Percentiles rank a stretch among this genome's conserved stretches.
Conservation (phyloP, 2,113 vertebrate genomes). For the Gymnobelideus leadbeateri region DNA sequence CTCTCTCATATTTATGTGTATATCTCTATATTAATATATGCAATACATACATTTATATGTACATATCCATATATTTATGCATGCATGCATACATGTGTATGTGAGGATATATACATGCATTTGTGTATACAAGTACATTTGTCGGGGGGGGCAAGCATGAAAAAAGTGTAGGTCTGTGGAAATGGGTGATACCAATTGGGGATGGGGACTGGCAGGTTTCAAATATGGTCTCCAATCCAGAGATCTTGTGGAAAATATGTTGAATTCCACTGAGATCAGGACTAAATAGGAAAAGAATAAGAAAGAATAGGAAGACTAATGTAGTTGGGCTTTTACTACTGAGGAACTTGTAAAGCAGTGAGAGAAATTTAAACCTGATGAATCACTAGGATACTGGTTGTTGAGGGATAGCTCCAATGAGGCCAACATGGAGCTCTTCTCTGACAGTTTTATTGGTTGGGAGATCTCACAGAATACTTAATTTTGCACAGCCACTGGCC, state of each 20-base stretch:
- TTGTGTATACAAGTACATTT: too few relatives aligned
- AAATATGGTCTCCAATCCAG: background rate
- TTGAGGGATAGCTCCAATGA: background rate
- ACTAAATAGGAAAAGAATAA: background rate
- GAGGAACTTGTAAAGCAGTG: background rate
- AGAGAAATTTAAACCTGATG: background rate
- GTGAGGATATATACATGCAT: too few relatives aligned
- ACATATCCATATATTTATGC: too few relatives aligned
- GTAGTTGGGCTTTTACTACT: background rate
- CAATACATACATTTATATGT: too few relatives aligned
- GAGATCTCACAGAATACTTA: background rate
- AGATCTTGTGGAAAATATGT: background rate
- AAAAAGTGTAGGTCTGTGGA: background rate
- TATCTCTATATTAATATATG: too few relatives aligned
- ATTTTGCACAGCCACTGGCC: background rate
- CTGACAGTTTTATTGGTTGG: background rate
- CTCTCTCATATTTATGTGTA: too few relatives aligned
- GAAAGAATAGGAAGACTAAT: too few relatives aligned
- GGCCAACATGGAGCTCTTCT: background rate
- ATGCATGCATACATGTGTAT: too few relatives aligned
- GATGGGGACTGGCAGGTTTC: background rate
- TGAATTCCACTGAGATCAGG: background rate
- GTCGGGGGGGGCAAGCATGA: too few relatives aligned
- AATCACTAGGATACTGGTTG: background rate
- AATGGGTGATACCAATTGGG: background rate